These are phyloP conservation scores for Camponotus fellah DNA, from an alignment of 2,888 invertebrate species.

Conservation along the genomic window DNA sequence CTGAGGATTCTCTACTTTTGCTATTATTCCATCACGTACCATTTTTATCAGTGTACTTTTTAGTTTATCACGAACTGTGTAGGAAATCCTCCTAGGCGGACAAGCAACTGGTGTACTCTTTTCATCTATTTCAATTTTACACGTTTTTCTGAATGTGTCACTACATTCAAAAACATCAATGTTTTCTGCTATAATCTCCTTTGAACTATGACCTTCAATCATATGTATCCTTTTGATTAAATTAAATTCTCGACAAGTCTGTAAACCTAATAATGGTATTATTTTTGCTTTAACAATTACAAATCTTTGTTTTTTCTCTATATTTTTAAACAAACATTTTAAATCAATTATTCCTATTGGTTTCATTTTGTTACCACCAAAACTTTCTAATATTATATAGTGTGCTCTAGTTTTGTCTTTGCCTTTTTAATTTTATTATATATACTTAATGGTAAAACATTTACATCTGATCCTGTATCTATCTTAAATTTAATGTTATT, in stretches of 20 bases:
- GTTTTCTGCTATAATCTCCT: no score
- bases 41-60: no score
- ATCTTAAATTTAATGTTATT: background rate
- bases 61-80: no score
- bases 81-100: no score
- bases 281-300: background rate
- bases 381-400: background rate
- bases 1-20: background rate
- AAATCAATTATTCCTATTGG: background rate
- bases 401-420: background rate
- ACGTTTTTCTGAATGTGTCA: no score
- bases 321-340: background rate
- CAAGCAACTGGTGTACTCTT: no score
- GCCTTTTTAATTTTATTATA: background rate
- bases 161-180: no score
- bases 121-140: no score
- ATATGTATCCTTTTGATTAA: slow-evolving; percentile 3
- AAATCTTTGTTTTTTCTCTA: background rate
- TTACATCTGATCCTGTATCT: background rate
- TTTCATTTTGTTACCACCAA: background rate
- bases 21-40: no score
- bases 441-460: background rate
- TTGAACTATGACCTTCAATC: background rate
- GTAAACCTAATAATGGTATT: background rate
- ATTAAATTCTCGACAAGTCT: background rate